A percentile compares a stretch with the other conserved stretches of the same genome.
phyloP scores from a whole-genome alignment of 2,797 vertebrate species.

The Phoeniculus purpureus region DNA sequence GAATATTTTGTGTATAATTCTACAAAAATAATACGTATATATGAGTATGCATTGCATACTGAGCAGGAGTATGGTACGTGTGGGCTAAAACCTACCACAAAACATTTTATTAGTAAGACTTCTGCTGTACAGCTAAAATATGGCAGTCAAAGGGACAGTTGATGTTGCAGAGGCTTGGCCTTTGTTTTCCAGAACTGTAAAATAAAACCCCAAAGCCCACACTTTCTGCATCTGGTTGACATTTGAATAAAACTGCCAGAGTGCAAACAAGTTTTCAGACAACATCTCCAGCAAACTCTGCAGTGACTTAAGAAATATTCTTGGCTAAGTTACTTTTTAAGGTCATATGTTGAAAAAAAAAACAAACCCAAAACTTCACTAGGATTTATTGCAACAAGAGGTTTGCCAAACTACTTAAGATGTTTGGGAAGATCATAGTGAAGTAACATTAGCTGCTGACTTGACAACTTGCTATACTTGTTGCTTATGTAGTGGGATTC shows the following conservation, averaged over 20 bases:
- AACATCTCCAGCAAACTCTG: conserved; percentile 59
- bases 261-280: conserved; percentile 70
- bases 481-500: conserved; percentile 47
- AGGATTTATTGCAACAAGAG: conserved; percentile 73
- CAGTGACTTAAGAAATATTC: conserved; percentile 39
- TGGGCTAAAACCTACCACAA: not conserved
- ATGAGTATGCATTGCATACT: not conserved
- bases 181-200: conserved; percentile 39
- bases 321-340: conserved; percentile 57
- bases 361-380: not conserved
- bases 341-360: conserved; percentile 62
- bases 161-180: not conserved
- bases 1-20: conserved; percentile 43
- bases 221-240: conserved; percentile 75
- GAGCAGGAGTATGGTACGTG: too few species aligned
- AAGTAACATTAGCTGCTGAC: conserved; percentile 61
- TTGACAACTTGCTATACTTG: conserved; percentile 55
- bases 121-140: not conserved
- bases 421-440: conserved; percentile 66
- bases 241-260: conserved; percentile 73
- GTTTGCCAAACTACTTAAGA: conserved; percentile 72
- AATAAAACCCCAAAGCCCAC: not conserved
- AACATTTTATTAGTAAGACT: not conserved
- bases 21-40: too few species aligned
- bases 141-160: conserved; percentile 7